These are phyloP conservation scores for Apis mellifera DNA, from an alignment of 1,140 invertebrate species.

Conservation along the genomic window DNA sequence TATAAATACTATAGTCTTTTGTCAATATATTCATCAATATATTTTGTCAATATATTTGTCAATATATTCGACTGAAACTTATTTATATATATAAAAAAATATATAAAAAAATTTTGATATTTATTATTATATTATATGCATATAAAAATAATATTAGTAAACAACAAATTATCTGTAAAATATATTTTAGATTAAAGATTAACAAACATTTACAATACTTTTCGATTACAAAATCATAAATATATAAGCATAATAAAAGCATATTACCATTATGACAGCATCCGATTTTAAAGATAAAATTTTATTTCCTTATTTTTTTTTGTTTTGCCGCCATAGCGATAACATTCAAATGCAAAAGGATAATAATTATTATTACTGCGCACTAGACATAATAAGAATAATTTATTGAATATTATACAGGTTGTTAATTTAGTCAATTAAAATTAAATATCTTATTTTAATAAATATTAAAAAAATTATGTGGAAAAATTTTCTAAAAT, in stretches of 20 bases:
- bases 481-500: not conserved
- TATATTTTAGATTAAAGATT: slow-evolving; percentile 1
- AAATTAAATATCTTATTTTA: not conserved
- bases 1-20: no score
- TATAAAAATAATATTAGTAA: not conserved
- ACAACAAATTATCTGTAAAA: not conserved
- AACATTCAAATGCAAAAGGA: not conserved
- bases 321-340: not conserved
- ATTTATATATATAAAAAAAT: not conserved
- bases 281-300: not conserved
- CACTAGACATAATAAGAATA: slow-evolving; percentile 5
- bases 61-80: not conserved
- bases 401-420: slow-evolving; percentile 3
- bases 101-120: not conserved
- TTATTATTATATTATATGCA: not conserved
- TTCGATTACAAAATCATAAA: slow-evolving; percentile 1
- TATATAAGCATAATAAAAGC: not conserved
- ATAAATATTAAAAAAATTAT: not conserved
- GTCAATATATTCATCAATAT: not conserved
- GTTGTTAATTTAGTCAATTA: not conserved
- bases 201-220: slow-evolving; percentile 8
- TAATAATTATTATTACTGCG: slow-evolving; percentile 5
- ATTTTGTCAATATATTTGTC: not conserved
- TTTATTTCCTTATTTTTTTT: no score
- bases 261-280: not conserved